phyloP scores from a whole-genome alignment of 2,797 vertebrate species.

The Brachyrhaphis roseni region DNA sequence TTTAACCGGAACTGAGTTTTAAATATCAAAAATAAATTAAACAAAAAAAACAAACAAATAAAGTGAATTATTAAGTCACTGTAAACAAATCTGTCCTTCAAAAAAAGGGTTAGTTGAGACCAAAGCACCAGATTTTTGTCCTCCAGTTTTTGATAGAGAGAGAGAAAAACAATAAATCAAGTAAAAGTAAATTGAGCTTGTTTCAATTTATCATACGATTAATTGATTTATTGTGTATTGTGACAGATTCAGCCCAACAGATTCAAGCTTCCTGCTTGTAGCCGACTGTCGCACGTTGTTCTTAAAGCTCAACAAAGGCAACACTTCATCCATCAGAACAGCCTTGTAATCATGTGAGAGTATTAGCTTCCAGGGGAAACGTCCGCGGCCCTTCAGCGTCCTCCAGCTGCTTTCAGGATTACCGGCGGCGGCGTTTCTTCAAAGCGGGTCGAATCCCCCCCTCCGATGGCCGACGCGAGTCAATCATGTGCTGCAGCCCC shows the following conservation, averaged over 20 bases:
- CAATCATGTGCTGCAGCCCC: constrained; percentile 68
- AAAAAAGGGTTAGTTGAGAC: too few relatives aligned
- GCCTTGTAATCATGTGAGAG: constrained; percentile 63
- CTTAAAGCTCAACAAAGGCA: constrained; percentile 5
- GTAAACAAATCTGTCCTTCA: too few relatives aligned
- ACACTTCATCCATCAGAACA: constrained; percentile 48
- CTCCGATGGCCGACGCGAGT: constrained; percentile 51
- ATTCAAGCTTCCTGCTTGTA: background rate
- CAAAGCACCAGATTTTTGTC: too few relatives aligned
- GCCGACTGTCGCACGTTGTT: background rate
- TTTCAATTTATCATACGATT: too few relatives aligned
- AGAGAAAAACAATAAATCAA: too few relatives aligned
- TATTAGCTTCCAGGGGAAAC: constrained; percentile 58
- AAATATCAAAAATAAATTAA: too few relatives aligned
- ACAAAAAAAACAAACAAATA: too few relatives aligned
- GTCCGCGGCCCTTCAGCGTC: constrained; percentile 28
- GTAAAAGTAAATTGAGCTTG: too few relatives aligned
- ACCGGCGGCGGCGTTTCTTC: constrained; percentile 46
- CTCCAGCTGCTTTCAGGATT: constrained; percentile 54
- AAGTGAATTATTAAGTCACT: too few relatives aligned
- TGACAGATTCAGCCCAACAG: background rate
- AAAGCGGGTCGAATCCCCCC: constrained; percentile 41
- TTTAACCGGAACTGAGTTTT: too few relatives aligned
- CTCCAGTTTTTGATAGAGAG: too few relatives aligned
- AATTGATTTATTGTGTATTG: too few relatives aligned